Base-by-base conservation (phyloP, 2,797 vertebrate species). In the Lepilemur septentrionalis region DNA sequence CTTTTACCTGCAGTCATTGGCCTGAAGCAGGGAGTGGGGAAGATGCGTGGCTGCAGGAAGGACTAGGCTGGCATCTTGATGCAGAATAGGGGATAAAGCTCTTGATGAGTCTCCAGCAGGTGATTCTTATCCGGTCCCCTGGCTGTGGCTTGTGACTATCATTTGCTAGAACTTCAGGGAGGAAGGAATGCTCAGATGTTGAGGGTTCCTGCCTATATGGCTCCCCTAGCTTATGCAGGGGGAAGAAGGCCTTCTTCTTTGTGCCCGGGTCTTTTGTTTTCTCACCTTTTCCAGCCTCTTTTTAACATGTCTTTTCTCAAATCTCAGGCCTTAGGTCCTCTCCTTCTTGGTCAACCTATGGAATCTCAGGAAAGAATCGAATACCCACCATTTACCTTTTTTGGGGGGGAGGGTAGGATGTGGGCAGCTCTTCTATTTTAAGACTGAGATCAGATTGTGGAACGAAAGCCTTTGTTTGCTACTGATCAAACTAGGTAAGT, bases 381-480 rank as follows among this genome's bases (percentile, higher is more conserved):
- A 10, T 52, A 22, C 75, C 22, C 48, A 23, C 5, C 28, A 50
- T 81, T 67, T 70, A 18, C 23, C 13, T 65, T 70, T 65, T 18
- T 46, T 43, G 41, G 11, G 18, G n/a, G 18, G 5, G 23, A 13
- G 10, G 7, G 17, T 38, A 38, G 38, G 38, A 28, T 9, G 2
- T 28, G 14, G 18, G 30, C 38, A 83, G 13, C 28, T 95, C 65
- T 70, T 89, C 30, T 82, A 14, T 85, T 89, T 94, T 89, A 91
- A 90, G 55, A 67, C 55, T 25, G 32, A 48, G 65, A 52, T 52
- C 32, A 91, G 43, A 48, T 10, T 55, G 48, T 70, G 52, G 69
- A 91, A 89, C 63, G 50, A 55, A 90, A 87, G 13, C 23, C 10
- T 93, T 83, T 79, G 79, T 63, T 89, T 93, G n/a, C 43, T 93